These are phyloP conservation scores for Sclerodermus sp. DNA, from an alignment of 2,888 invertebrate species.

Conservation along the genomic window DNA sequence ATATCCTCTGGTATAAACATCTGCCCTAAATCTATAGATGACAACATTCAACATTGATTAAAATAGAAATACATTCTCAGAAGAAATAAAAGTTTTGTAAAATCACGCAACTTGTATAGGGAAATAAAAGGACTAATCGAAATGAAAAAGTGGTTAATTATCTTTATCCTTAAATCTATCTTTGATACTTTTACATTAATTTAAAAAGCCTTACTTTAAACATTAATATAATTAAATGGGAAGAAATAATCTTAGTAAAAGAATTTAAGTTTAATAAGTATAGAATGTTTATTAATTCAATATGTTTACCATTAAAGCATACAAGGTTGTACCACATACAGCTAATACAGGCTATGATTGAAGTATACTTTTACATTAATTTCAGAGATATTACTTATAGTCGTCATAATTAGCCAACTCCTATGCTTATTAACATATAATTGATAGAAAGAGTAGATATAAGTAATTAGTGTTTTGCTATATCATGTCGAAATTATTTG, in stretches of 20 bases:
- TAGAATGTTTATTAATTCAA: constrained; percentile 38
- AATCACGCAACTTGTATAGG: constrained; percentile 32
- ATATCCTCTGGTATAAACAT: no score
- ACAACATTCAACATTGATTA: no score
- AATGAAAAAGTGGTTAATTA: constrained; percentile 10
- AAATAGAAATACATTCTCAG: constrained; percentile 15
- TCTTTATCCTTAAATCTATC: no score
- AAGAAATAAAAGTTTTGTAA: constrained; percentile 33
- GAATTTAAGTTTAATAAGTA: no score
- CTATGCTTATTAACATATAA: constrained; percentile 5
- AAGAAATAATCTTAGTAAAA: no score
- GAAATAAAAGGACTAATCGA: constrained; percentile 39
- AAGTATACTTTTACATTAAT: constrained; percentile 15
- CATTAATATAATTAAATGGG: no score
- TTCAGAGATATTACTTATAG: constrained; percentile 8
- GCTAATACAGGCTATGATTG: constrained; percentile 4
- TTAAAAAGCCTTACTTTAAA: no score
- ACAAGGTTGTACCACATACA: constrained; percentile 31
- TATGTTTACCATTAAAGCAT: constrained; percentile 45
- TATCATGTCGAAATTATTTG: no score
- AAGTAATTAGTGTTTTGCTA: background rate
- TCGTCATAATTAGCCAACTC: constrained; percentile 5
- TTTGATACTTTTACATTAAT: no score
- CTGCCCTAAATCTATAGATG: no score
- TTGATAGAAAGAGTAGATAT: constrained; percentile 2